These are phyloP conservation scores for Dipus sagitta DNA, from an alignment of 2,797 vertebrate genomes.

Conservation along the genomic window DNA sequence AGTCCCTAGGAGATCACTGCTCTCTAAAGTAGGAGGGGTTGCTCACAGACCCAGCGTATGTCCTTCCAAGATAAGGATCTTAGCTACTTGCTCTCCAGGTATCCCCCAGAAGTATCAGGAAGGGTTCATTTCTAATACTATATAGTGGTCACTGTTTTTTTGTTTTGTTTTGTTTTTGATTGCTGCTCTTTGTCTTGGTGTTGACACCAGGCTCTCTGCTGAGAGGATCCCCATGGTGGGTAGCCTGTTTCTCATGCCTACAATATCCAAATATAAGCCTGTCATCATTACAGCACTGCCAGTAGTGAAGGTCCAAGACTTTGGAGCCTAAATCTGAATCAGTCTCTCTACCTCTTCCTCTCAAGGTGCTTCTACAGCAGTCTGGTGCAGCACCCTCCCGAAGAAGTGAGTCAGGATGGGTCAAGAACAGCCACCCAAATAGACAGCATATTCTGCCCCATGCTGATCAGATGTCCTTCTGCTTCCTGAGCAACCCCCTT, in stretches of 20 bases:
- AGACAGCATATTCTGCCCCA: no score
- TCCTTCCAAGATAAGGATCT: neutral
- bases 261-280: neutral
- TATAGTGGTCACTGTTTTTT: no score
- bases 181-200: neutral
- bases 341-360: neutral
- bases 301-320: neutral
- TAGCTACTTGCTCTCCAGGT: neutral
- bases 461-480: neutral
- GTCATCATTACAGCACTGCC: neutral
- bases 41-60: neutral
- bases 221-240: neutral
- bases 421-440: no score
- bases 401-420: no score
- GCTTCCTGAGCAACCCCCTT: neutral
- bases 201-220: neutral
- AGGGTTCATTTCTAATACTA: neutral
- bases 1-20: neutral
- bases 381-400: no score
- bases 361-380: no score
- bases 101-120: neutral
- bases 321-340: neutral
- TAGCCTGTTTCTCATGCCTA: neutral
- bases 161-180: no score
- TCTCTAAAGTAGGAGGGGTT: neutral